phyloP scores from a whole-genome alignment of 2,113 vertebrate species.

The Phaethornis superciliosus region DNA sequence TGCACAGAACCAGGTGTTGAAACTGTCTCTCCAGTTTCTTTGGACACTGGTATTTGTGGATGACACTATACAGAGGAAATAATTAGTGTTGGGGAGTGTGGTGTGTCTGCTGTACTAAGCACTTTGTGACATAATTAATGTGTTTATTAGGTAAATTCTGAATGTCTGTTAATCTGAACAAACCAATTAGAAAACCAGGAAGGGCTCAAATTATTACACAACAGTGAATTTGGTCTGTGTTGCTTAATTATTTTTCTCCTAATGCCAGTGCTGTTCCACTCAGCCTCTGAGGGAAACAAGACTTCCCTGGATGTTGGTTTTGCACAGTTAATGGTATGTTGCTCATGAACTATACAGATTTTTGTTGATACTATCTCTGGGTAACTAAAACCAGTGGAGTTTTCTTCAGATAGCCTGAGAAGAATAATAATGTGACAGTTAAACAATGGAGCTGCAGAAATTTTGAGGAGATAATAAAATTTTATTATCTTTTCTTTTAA shows the following conservation, averaged over 20 bases:
- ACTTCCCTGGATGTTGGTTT: not conserved
- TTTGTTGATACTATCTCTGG: not conserved
- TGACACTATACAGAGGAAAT: not conserved
- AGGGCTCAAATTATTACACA: not conserved
- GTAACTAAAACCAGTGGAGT: not conserved
- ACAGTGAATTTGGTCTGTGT: not conserved
- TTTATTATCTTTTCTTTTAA: not conserved
- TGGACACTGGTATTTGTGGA: not conserved
- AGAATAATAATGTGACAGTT: not conserved
- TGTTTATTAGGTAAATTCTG: not conserved
- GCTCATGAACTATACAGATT: not conserved
- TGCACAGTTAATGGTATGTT: not conserved
- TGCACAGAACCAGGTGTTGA: not conserved
- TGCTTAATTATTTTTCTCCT: constrained; percentile 15
- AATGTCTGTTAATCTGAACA: not conserved
- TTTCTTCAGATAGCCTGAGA: not conserved
- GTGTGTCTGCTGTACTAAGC: not conserved
- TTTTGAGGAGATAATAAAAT: not conserved
- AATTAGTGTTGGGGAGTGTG: not conserved
- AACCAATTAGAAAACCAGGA: constrained; percentile 5
- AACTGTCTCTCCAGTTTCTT: not conserved
- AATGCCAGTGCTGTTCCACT: not conserved
- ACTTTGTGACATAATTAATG: not conserved
- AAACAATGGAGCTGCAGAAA: not conserved
- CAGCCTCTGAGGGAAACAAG: not conserved